Evolutionary conservation across 1,140 invertebrate species (phyloP), one percentile per base, ranked within the genome.

Genomic region (Ceratosolen solmsi): DNA sequence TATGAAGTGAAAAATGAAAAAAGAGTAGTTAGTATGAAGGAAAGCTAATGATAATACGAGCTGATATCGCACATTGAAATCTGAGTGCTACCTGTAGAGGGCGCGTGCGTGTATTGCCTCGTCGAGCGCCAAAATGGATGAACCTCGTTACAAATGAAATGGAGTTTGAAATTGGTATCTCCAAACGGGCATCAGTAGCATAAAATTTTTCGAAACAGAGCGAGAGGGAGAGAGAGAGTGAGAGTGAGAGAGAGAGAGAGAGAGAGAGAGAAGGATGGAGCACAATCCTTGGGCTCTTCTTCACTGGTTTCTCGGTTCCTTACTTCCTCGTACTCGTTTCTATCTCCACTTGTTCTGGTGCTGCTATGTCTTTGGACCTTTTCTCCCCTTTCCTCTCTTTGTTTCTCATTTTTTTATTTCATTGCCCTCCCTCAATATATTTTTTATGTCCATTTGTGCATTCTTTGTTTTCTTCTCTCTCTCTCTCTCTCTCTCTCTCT

Each of bases 121-220:
- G 38, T 58, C 54, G 88, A 87, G 86, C 89, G 90, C 89, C 89
- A 88, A 91, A 91, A 91, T 90, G 91, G 89, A 91, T 90, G 90
- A 89, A 89, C 85, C 90, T 90, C 89, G 89, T 91, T 91, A 90
- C 89, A 91, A 91, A 91, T 91, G 90, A 88, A 91, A 90, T 91
- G 89, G 90, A 91, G 87, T 91, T 90, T 90, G 90, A 90, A 91
- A 90, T 91, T 88, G 87, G 89, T 91, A 91, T 91, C 90, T 91
- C 86, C 74, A 73, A 85, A 85, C 86, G 88, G 87, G 89, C 88
- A 91, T 91, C 90, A 88, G 84, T 85, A 84, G 81, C 79, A 82
- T 80, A 76, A 60, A 36, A 22, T 85, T 88, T 86, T 84, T 88
- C 84, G 84, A 80, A 77, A 46, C 51, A 27, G 58, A 25, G 58